Base-by-base conservation (phyloP, 2,888 invertebrate species). In the Lasioglossum figueresi region DNA sequence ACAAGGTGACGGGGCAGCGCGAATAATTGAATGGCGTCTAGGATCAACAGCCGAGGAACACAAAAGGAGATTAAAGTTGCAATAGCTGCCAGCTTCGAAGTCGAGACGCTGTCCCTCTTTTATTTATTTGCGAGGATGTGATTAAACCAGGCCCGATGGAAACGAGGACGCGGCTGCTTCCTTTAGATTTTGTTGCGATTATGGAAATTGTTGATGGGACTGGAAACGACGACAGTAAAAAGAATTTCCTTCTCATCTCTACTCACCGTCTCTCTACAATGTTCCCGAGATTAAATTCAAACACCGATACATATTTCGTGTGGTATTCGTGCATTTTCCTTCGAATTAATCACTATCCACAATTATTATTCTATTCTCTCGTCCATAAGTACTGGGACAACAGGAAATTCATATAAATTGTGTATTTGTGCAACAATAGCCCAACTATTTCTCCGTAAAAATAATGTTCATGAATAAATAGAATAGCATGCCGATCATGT, bases 41-140 rank as follows among this genome's bases (percentile, higher is more conserved):
- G 45, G 37, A 75, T 71, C 74, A 75, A 63, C 48, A 63, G 80
- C 48, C 59, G 48, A 66, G 48, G 52, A 80, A 72, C 59, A 75
- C 80, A 80, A 80, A 48, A 70, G 52, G 52, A 66, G 45, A 82
- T 82, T 79, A 72, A 81, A 82, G 31, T 72, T 43, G 72, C 80
- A 76, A 76, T 76, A 43, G 56, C 70, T 56, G 37, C 34, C 27
- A 23, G 31, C 71, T 63, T 37, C 10, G 59, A 34, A 59, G 52
- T 52, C n/a, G 74, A 27, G 68, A 40, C 66, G 80, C 19, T 16
- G 23, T 4, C n/a, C 48, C 48, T 73, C 37, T 40, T 70, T 70
- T 70, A 70, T 79, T 68, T 68, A 68, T 80, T 56, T 80, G 80
- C 68, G 75, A 52, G 40, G 80, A 75, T 75, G 52, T 23, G 79